Conservation (phyloP, 1,140 invertebrate species). For the Solenopsis invicta region DNA sequence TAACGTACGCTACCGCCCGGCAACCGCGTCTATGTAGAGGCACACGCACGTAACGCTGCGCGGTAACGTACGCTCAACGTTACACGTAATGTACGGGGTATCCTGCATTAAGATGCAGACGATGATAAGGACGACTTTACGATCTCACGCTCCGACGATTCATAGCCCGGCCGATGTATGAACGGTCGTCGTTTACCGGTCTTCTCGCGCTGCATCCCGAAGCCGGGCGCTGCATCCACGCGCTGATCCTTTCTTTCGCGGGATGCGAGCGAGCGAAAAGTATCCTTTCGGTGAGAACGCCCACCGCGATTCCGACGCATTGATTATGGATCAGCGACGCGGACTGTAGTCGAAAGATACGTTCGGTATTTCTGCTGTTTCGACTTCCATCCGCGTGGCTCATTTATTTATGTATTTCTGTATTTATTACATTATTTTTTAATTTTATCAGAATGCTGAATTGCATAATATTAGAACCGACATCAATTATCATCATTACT, state of each 20-base stretch:
- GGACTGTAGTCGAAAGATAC: background rate
- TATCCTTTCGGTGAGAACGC: conserved; percentile 28
- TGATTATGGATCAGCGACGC: conserved; percentile 17
- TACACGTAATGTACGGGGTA: conserved; percentile 79
- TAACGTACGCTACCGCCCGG: conserved; percentile 60
- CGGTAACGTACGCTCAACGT: conserved; percentile 72
- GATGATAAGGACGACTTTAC: conserved; percentile 86
- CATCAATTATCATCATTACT: background rate
- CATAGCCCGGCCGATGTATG: conserved; percentile 84
- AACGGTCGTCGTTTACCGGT: conserved; percentile 83
- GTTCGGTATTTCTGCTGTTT: background rate
- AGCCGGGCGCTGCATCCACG: background rate
- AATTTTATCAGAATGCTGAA: conserved; percentile 10
- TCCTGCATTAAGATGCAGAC: conserved; percentile 85
- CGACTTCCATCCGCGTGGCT: background rate
- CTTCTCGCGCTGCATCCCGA: conserved; percentile 72
- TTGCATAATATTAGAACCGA: background rate
- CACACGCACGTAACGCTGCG: conserved; percentile 66
- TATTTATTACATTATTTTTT: background rate
- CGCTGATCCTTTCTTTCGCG: conserved; percentile 36
- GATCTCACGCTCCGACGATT: conserved; percentile 87
- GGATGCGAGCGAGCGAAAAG: background rate
- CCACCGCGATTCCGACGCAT: background rate
- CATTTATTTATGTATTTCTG: background rate
- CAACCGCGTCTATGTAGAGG: conserved; percentile 51